A percentile compares a stretch with the other conserved stretches of the same genome.
phyloP scores from a whole-genome alignment of 2,113 vertebrate species.

The Xiphorhynchus elegans region DNA sequence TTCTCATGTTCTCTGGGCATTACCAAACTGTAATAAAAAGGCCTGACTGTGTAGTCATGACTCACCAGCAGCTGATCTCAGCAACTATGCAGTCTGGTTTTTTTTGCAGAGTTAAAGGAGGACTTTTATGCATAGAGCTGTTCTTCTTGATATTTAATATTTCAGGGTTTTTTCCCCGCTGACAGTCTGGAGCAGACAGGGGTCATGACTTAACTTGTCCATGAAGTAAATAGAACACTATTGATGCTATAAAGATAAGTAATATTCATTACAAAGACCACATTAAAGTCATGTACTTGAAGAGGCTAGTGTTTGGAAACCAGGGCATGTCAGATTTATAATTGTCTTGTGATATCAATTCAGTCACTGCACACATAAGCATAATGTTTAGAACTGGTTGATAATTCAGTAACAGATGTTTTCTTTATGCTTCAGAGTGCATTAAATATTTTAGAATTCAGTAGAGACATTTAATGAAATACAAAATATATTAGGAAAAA shows the following conservation, averaged over 20 bases:
- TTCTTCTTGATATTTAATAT: constrained; percentile 50
- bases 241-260: constrained; percentile 51
- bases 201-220: constrained; percentile 45
- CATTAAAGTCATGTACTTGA: not conserved
- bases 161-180: constrained; percentile 23
- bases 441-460: not conserved
- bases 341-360: not conserved
- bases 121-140: not conserved
- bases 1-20: not conserved
- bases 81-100: not conserved
- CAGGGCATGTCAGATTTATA: not conserved
- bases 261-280: constrained; percentile 47
- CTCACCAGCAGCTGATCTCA: constrained; percentile 30
- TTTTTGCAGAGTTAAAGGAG: not conserved
- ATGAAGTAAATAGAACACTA: not conserved
- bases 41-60: not conserved
- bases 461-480: not conserved
- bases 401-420: not conserved
- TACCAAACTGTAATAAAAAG: not conserved
- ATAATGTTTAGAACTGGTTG: not conserved
- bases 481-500: not conserved
- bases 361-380: not conserved
- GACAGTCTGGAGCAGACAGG: constrained; percentile 11
- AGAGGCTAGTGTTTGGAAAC: constrained; percentile 6
- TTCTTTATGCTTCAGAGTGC: not conserved